Percentiles rank a stretch among this genome's conserved stretches.
phyloP scores from a whole-genome alignment of 2,888 invertebrate genomes.

The Coremacera marginata region DNA sequence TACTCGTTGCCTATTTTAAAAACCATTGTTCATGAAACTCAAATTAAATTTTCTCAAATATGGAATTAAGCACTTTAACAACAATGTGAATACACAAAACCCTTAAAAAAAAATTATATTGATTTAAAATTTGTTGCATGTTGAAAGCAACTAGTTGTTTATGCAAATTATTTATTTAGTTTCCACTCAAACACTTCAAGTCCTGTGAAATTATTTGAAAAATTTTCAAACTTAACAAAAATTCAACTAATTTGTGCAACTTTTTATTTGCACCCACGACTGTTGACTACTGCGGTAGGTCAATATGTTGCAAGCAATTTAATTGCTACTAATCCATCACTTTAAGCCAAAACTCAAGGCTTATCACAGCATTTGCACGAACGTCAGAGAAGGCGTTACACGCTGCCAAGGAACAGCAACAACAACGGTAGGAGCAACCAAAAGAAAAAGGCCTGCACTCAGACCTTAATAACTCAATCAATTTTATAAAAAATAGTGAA shows the following conservation, averaged over 20 bases:
- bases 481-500: not conserved
- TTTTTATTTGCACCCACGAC: not conserved
- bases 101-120: too few species aligned
- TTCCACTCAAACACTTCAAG: too few species aligned
- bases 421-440: not conserved
- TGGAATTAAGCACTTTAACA: too few species aligned
- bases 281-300: constrained; percentile 10
- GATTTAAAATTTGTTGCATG: too few species aligned
- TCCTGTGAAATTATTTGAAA: too few species aligned
- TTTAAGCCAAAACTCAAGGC: not conserved
- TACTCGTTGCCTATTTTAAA: too few species aligned
- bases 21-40: too few species aligned
- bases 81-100: too few species aligned
- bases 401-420: not conserved
- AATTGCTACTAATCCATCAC: constrained; percentile 24
- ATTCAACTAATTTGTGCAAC: not conserved
- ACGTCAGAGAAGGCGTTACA: not conserved
- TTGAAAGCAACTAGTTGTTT: too few species aligned
- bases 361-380: not conserved
- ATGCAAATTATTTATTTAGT: too few species aligned
- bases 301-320: constrained; percentile 12
- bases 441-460: not conserved
- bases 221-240: too few species aligned
- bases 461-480: constrained; percentile 29
- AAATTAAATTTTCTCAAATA: too few species aligned